Evolutionary conservation across 2,113 vertebrate species (phyloP).

Genomic region (Haplochromis vanheusdeni): DNA sequence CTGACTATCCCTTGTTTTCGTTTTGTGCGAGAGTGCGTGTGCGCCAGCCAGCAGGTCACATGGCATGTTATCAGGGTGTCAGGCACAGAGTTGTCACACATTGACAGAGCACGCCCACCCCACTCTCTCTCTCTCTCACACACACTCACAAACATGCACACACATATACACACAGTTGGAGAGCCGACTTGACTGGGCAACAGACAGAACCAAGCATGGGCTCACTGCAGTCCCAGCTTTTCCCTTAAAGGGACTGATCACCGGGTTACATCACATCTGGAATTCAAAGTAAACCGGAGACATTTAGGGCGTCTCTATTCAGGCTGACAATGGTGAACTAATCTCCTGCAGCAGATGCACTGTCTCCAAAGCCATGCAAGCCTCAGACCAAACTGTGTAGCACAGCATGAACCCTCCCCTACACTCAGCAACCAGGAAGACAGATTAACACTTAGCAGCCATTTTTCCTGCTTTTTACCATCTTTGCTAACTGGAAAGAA

Average conservation of each 20-base stretch:
- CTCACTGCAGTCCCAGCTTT: neutral
- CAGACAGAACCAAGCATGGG: constrained; percentile 20
- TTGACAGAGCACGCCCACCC: constrained; percentile 46
- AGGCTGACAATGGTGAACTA: constrained; percentile 29
- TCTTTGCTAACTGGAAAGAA: neutral
- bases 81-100: constrained; percentile 60
- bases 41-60: constrained; percentile 32
- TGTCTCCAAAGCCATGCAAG: constrained; percentile 16
- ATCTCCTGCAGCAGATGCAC: constrained; percentile 34
- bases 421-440: neutral
- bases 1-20: constrained; percentile 50
- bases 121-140: neutral
- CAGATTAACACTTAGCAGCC: neutral
- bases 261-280: constrained; percentile 49
- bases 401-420: neutral
- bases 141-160: neutral
- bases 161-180: neutral
- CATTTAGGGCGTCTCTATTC: constrained; percentile 17
- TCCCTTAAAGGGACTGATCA: constrained; percentile 32
- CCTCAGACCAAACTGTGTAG: constrained; percentile 7
- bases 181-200: constrained; percentile 16
- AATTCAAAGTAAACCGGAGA: constrained; percentile 21
- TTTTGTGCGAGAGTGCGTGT: neutral
- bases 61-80: constrained; percentile 59
- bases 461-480: neutral